Base-by-base conservation (phyloP, 2,888 invertebrate species). In the Tuberolachnus salignus region DNA sequence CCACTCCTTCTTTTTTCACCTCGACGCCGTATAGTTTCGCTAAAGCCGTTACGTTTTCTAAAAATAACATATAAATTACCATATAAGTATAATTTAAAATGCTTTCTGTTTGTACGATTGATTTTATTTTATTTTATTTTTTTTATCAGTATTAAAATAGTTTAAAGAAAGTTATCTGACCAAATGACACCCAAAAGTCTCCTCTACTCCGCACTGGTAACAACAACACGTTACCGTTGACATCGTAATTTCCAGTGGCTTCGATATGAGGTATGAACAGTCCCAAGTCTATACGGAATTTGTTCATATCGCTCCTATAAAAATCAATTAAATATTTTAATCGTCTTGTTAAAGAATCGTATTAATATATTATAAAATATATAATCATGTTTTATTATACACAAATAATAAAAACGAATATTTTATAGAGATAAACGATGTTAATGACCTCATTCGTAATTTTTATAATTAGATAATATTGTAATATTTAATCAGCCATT, bases 201-300 rank as follows among this genome's bases (percentile, higher is more conserved):
- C 93, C 93, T 83, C 90, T 90, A 6, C 92, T 92, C 81, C 92
- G 88, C 19, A 94, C 92, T 0, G 93, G 93, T 84, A 93, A 91
- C 21, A 93, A 87, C 21, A 94, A 86, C 49, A 93, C 91, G 83
- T 92, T 92, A 23, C 93, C 93, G 1, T 89, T 89, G 0, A 93
- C 92, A 83, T 93, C 92, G 85, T 93, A 93, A 82, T 88, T 89
- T 59, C 93, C 93, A 3, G 90, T 89, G 80, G 92, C 89, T 84
- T 92, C 92, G 80, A 93, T 90, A 81, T 90, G 89, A 0, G 92
- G 92, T 46, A 92, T 87, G 74, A 85, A 83, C 49, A 84, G 82
- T 16, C 82, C 82, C 26, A 82, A 81, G 59, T 82, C 82, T 53
- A 82, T 80, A 55, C 83, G 82, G 69, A 83, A 83, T 63, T 83